These are phyloP conservation scores for Perca flavescens DNA, from an alignment of 2,113 vertebrate genomes.

Conservation along the genomic window DNA sequence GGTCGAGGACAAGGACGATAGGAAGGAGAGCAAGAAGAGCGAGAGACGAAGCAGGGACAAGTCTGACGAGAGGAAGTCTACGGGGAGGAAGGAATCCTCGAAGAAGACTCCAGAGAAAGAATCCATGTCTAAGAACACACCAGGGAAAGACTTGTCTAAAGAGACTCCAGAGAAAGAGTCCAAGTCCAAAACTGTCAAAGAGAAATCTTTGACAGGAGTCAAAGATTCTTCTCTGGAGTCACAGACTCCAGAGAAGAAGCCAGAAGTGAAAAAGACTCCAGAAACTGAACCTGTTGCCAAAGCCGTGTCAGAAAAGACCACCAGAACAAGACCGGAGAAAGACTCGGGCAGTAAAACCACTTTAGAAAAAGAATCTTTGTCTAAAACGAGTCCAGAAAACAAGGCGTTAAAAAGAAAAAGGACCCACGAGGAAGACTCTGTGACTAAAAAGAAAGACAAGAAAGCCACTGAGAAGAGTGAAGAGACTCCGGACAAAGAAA, in stretches of 20 bases:
- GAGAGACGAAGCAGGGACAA: neutral
- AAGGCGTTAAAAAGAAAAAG: neutral
- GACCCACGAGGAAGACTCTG: neutral
- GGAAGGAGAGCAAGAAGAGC: constrained; percentile 8
- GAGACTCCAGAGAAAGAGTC: neutral
- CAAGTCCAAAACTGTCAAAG: neutral
- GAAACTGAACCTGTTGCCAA: too few relatives aligned
- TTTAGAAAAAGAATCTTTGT: neutral
- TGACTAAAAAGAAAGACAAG: neutral
- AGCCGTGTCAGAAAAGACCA: too few relatives aligned
- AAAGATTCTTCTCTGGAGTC: too few relatives aligned
- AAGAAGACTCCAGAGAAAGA: neutral
- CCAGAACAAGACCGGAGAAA: too few relatives aligned
- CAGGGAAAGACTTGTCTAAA: neutral
- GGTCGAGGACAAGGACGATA: neutral
- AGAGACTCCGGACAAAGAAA: neutral
- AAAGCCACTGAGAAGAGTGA: neutral
- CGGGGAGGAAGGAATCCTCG: constrained; percentile 3
- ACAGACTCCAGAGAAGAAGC: neutral
- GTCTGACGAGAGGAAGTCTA: neutral
- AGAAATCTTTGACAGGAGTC: too few relatives aligned
- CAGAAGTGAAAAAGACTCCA: neutral
- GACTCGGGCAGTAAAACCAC: too few relatives aligned
- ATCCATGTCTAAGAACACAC: neutral
- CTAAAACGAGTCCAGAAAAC: neutral